Percentiles rank a stretch among this genome's conserved stretches.
Conservation (phyloP, 1,140 invertebrate genomes). For the Megalopta genalis region DNA sequence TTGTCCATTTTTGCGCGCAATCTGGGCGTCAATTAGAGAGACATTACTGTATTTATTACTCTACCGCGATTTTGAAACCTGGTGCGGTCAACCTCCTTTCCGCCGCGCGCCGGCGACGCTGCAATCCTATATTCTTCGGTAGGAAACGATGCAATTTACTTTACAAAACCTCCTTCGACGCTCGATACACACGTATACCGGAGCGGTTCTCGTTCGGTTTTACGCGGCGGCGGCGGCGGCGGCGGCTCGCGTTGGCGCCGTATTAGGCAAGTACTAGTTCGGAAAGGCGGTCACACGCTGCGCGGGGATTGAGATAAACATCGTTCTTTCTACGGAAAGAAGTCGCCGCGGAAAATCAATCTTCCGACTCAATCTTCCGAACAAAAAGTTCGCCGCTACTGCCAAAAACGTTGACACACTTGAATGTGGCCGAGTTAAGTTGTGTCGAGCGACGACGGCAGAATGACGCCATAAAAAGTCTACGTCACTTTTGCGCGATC, state of each 20-base stretch:
- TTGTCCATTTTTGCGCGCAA: too few relatives aligned
- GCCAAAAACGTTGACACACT: too few relatives aligned
- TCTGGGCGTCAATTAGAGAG: too few relatives aligned
- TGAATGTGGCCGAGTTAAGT: too few relatives aligned
- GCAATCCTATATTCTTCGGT: not conserved
- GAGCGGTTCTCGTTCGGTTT: slow-evolving; percentile 49
- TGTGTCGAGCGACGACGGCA: too few relatives aligned
- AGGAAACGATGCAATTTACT: slow-evolving; percentile 23
- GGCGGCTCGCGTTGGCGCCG: slow-evolving; percentile 55
- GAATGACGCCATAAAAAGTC: too few relatives aligned
- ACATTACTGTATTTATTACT: too few relatives aligned
- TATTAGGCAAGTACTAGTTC: slow-evolving; percentile 58
- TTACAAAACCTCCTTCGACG: slow-evolving; percentile 21
- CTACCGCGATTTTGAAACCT: not conserved
- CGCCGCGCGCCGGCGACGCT: not conserved
- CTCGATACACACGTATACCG: slow-evolving; percentile 44
- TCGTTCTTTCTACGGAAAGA: not conserved
- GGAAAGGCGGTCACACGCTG: slow-evolving; percentile 53
- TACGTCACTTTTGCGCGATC: too few relatives aligned
- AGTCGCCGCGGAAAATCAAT: not conserved
- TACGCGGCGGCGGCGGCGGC: slow-evolving; percentile 49
- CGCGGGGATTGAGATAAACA: slow-evolving; percentile 38
- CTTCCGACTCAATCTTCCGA: not conserved
- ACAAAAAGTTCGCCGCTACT: not conserved
- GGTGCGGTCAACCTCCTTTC: not conserved